Evolutionary conservation across 2,888 invertebrate genomes (phyloP), one percentile per base, ranked within the genome.

Genomic region (Leucophenga maculata): DNA sequence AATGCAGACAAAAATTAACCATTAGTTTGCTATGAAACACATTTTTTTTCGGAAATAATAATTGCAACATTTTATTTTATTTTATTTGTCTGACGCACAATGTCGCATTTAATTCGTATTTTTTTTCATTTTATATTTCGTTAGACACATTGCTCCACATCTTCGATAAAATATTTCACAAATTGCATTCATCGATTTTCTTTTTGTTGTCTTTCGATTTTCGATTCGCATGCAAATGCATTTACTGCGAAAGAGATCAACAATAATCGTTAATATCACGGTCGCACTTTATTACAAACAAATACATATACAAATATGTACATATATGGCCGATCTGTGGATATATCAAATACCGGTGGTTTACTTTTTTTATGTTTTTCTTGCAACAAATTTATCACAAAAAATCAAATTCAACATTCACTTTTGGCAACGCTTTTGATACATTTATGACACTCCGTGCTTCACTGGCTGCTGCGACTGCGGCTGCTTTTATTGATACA

Each of bases 61-160:
- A 74, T 77, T 78, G 77, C 78, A 77, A 75, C 73, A 77, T 22
- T 26, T 39, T 22, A 39, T 32, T 39, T 39, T 32, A 3, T 32
- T 32, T 32, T 8, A 32, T 3, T 39, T 39, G 11, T 39, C 11
- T 39, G 39, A 1, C 39, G 26, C 26, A 26, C 26, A 26, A 26
- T 26, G 26, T 26, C 11, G 59, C 32, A 8, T 59, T 59, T 26
- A 31, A 59, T n/a, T 59, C 32, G 18, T n/a, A 55, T 55, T 20
- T 55, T n/a, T 32, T 11, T 59, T 31, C 59, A 59, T 39, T 39
- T 39, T 39, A 26, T 26, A 11, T 39, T 39, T 39, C 39, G 39
- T 8, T 39, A 39, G 1, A 39, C 8, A 39, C 11, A 39, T 39
- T 39, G 8, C 39, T 11, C 39, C 8, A 39, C 8, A 39, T 6